Evolutionary conservation across 2,888 invertebrate genomes (phyloP), one percentile per base, ranked within the genome.

Genomic region (Ashinkailepas kermadecensis): DNA sequence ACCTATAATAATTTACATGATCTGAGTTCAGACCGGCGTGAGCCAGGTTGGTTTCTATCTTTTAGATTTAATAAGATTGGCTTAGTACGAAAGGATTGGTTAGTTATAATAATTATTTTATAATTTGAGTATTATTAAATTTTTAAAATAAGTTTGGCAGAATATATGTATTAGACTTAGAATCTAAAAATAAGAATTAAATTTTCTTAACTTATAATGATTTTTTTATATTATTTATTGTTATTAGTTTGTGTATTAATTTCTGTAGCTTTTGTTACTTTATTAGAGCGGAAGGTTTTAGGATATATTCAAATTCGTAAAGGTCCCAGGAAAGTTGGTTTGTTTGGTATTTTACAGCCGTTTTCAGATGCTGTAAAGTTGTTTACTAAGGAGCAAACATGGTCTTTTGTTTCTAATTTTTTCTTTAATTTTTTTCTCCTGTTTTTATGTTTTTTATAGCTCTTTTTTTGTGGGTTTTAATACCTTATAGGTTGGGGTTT

Each of bases 11-110:
- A 91, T 90, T 92, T 93, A 93, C 93, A 92, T 93, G 93, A 93
- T 93, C 92, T 93, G 93, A 93, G 93, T 93, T 93, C 91, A 93
- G 90, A 93, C 92, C 93, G 93, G 92, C 89, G 92, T 92, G 86
- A 93, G 91, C 92, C 93, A 93, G 93, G 92, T 93, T 91, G 92
- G 93, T 92, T 93, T 93, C 91, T 93, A 93, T 93, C 92, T 92
- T 91, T 84, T 86, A 70, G 13, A 21, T 25, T n/a, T 67, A 8
- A n/a, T 13, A 6, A 12, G 7, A 11, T 15, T 23, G 23, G 13
- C 10, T 67, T 67, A n/a, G 23, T 85, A 90, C 88, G 62, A 88
- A 86, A 0, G 91, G 59, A 59, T 15, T 15, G 15, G 7, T 67
- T 67, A 67, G 11, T 21, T 23, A 54, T 21, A n/a, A 78, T 74